phyloP scores from a whole-genome alignment of 2,797 vertebrate genomes.

The Neomorphus geoffroyi region DNA sequence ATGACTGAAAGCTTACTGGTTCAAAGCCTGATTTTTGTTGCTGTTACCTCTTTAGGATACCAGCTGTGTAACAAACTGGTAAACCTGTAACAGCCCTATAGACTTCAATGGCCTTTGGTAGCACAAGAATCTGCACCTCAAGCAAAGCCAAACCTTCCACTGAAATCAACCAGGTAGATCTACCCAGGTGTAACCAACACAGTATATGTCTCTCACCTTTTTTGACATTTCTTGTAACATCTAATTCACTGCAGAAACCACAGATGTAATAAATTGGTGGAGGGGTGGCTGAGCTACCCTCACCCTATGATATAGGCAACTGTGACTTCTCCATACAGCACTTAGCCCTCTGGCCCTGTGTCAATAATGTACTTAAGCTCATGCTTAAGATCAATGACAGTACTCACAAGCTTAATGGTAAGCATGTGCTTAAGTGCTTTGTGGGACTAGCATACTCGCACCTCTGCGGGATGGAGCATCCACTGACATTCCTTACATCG shows the following conservation, averaged over 20 bases:
- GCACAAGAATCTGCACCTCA: background rate
- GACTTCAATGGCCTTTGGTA: background rate
- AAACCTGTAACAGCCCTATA: background rate
- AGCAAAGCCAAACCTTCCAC: background rate
- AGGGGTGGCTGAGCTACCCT: background rate
- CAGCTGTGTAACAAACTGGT: background rate
- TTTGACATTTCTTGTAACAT: background rate
- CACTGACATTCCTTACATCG: background rate
- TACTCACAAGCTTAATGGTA: constrained; percentile 46
- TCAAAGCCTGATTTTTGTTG: background rate
- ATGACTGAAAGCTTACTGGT: background rate
- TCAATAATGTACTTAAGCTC: constrained; percentile 60
- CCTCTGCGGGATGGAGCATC: background rate
- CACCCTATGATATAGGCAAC: background rate
- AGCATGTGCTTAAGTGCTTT: constrained; percentile 42
- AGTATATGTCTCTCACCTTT: background rate
- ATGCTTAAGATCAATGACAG: constrained; percentile 34
- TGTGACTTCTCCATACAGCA: background rate
- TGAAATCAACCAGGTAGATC: background rate
- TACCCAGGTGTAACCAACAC: background rate
- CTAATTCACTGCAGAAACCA: background rate
- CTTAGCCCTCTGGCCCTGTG: constrained; percentile 36
- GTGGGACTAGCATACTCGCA: background rate
- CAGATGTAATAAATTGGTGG: constrained; percentile 24
- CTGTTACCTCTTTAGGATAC: background rate